Evolutionary conservation across 2,113 vertebrate species (phyloP).

Genomic region (Chaetops frenatus): DNA sequence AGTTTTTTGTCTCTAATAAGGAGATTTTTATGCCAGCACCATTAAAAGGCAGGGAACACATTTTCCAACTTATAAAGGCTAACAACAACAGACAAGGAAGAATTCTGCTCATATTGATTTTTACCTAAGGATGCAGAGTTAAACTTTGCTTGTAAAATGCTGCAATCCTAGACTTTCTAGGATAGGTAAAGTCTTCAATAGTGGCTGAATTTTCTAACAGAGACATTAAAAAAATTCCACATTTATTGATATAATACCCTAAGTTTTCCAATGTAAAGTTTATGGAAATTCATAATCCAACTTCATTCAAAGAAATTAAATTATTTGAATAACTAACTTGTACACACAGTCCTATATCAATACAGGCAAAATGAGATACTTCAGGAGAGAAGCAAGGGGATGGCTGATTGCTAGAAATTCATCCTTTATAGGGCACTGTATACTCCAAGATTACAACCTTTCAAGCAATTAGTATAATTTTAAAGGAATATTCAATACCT

Average conservation of each 20-base stretch:
- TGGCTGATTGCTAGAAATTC: not conserved
- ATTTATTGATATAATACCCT: not conserved
- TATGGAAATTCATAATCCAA: not conserved
- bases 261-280: not conserved
- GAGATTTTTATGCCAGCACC: not conserved
- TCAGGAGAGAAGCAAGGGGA: not conserved
- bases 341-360: not conserved
- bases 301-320: not conserved
- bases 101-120: not conserved
- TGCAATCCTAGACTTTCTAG: not conserved
- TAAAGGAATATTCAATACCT: not conserved
- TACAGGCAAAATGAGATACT: not conserved
- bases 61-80: not conserved
- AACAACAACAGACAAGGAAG: not conserved
- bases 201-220: not conserved
- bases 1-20: not conserved
- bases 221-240: not conserved
- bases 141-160: not conserved
- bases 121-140: not conserved
- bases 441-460: not conserved
- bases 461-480: not conserved
- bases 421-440: not conserved
- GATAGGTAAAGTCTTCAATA: not conserved
- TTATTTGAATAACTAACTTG: not conserved
- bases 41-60: not conserved